Conservation (phyloP, 2,888 invertebrate genomes). For the Phasia obesa region DNA sequence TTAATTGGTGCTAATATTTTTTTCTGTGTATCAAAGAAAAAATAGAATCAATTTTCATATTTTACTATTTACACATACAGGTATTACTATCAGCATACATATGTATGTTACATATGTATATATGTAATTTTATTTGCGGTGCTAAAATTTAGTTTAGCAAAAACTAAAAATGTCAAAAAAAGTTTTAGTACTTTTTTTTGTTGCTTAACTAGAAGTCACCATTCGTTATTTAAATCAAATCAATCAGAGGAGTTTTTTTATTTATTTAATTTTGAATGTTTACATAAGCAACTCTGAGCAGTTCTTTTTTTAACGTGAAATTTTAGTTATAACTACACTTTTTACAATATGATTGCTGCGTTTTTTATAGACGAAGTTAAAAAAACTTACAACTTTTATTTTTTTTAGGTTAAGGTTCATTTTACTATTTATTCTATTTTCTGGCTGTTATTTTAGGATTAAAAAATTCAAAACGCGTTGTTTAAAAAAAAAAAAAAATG, state of each 20-base stretch:
- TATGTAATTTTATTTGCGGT: background rate
- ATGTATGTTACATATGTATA: too few species aligned
- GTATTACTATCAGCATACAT: background rate
- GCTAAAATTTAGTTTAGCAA: too few species aligned
- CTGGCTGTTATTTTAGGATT: slow-evolving; percentile 57
- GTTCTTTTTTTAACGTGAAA: slow-evolving; percentile 10
- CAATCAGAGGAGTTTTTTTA: slow-evolving; percentile 40
- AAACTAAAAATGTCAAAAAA: slow-evolving; percentile 1
- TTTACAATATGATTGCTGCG: slow-evolving; percentile 3
- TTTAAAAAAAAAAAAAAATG: background rate
- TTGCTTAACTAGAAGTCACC: slow-evolving; percentile 27
- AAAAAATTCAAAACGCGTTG: slow-evolving; percentile 22
- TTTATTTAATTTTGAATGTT: slow-evolving; percentile 58
- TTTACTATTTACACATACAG: background rate
- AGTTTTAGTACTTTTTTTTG: background rate
- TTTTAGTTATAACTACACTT: slow-evolving; percentile 41
- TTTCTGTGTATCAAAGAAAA: too few species aligned
- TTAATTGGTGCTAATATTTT: too few species aligned
- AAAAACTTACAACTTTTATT: slow-evolving; percentile 34
- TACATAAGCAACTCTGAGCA: slow-evolving; percentile 9
- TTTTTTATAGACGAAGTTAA: slow-evolving; percentile 47
- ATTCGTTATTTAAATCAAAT: slow-evolving; percentile 42
- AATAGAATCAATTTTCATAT: slow-evolving; percentile 12
- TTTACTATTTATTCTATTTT: slow-evolving; percentile 1
- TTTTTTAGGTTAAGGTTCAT: background rate